Evolutionary conservation across 2,797 vertebrate genomes (phyloP), one percentile per base, ranked within the genome.

Genomic region (Lophius americanus): DNA sequence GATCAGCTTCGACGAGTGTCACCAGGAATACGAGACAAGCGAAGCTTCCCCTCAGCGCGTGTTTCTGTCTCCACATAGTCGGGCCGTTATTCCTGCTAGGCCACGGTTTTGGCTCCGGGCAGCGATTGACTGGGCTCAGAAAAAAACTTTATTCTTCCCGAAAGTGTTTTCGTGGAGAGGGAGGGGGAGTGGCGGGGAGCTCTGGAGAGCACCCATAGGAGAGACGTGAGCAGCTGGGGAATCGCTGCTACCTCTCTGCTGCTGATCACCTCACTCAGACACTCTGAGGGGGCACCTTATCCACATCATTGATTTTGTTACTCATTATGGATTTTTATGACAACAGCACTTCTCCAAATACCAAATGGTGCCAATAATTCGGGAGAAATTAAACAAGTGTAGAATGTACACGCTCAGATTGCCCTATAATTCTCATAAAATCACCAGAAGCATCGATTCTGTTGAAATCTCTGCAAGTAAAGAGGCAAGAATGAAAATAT

Each of bases 11-110:
- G 85, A 84, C 83, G 64, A 94, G 77, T 47, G 86, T 75, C 75
- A 89, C 76, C 4, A 91, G 74, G 41, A 92, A 77, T 11, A 89
- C 4, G 52, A 94, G 81, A 78, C 88, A 81, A 66, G 82, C 68
- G 88, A 85, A 43, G 47, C 73, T 63, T 56, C 75, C 82, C 70
- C 87, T 65, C 14, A 89, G 64, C 54, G 72, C 72, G 77, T 63
- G 73, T 33, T 73, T 88, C 68, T 65, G 71, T 62, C 82, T 89
- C 91, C 90, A 76, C 93, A 94, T 95, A 68, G 73, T 91, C 70
- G 77, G 64, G 81, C 83, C 60, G 85, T 78, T 82, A 43, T 75
- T 79, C 51, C 70, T 58, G 68, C 75, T 78, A 87, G 85, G 89
- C 80, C 87, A 60, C 62, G 59, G 71, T 37, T 77, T 23, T 87